phyloP scores from a whole-genome alignment of 2,797 vertebrate genomes.

The Microctenopoma lineatum region DNA sequence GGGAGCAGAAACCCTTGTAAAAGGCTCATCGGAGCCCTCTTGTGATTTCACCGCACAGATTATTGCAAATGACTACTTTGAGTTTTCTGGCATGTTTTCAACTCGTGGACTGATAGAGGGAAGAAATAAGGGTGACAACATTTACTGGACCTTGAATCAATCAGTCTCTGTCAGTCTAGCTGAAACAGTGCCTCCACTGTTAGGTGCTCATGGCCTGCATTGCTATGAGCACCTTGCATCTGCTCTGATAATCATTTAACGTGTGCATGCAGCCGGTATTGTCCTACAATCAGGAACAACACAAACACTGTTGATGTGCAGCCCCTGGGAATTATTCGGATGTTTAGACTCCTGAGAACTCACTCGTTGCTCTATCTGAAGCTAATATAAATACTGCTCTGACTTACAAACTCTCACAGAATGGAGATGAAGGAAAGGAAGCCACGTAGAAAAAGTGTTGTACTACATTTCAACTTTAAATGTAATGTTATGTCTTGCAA shows the following conservation, averaged over 20 bases:
- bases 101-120: conserved; percentile 25
- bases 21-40: conserved; percentile 13
- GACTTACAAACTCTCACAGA: conserved; percentile 50
- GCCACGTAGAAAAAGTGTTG: conserved; percentile 40
- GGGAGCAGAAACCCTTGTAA: conserved; percentile 17
- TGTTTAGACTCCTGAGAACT: conserved; percentile 32
- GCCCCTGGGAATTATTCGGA: conserved; percentile 28
- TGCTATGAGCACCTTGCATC: conserved; percentile 47
- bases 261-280: conserved; percentile 36
- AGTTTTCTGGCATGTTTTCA: conserved; percentile 50
- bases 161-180: conserved; percentile 66
- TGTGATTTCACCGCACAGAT: conserved; percentile 42
- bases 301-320: conserved; percentile 16
- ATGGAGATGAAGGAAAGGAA: conserved; percentile 47
- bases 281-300: conserved; percentile 42
- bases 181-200: conserved; percentile 36
- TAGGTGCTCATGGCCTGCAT: conserved; percentile 40
- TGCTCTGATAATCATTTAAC: conserved; percentile 51
- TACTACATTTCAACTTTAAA: conserved; percentile 65
- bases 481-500: conserved; percentile 62
- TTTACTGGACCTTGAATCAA: conserved; percentile 67
- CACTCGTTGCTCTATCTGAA: conserved; percentile 33
- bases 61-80: conserved; percentile 26
- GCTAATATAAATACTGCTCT: conserved; percentile 57
- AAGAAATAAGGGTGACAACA: conserved; percentile 51